Evolutionary conservation across 2,113 vertebrate species (phyloP).

Genomic region (Caretta caretta): DNA sequence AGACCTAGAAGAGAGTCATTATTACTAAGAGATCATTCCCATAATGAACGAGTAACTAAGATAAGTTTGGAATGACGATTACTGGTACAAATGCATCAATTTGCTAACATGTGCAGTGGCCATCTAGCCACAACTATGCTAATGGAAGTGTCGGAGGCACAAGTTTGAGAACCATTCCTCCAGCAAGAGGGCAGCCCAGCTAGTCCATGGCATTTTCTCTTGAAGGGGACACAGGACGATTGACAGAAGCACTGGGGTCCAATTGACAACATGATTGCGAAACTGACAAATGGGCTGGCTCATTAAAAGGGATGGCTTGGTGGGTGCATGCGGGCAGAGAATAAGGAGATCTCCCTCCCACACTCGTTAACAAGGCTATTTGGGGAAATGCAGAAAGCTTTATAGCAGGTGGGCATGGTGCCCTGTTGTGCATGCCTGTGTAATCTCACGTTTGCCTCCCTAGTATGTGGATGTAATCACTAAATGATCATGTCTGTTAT

Average conservation of each 20-base stretch:
- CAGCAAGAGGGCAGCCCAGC: not conserved
- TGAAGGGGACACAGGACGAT: not conserved
- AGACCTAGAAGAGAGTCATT: not conserved
- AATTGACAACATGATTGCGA: rapidly evolving
- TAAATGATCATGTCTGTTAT: not conserved
- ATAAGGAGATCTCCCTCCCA: not conserved
- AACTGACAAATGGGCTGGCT: not conserved
- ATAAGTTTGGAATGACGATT: not conserved
- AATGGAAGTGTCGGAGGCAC: not conserved
- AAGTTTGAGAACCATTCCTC: not conserved
- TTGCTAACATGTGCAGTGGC: not conserved
- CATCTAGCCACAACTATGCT: rapidly evolving
- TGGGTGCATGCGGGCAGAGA: not conserved
- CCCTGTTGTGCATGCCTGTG: not conserved
- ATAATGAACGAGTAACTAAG: not conserved
- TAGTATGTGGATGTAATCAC: not conserved
- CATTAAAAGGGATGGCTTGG: not conserved
- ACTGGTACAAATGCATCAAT: not conserved
- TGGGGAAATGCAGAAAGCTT: not conserved
- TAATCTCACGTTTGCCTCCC: not conserved
- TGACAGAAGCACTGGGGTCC: not conserved
- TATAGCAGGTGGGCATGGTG: not conserved
- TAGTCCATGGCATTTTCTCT: not conserved
- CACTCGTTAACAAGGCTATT: not conserved
- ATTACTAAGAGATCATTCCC: not conserved